These are phyloP conservation scores for Lacerta bilineata DNA, from an alignment of 2,797 vertebrate species.

Conservation along the genomic window DNA sequence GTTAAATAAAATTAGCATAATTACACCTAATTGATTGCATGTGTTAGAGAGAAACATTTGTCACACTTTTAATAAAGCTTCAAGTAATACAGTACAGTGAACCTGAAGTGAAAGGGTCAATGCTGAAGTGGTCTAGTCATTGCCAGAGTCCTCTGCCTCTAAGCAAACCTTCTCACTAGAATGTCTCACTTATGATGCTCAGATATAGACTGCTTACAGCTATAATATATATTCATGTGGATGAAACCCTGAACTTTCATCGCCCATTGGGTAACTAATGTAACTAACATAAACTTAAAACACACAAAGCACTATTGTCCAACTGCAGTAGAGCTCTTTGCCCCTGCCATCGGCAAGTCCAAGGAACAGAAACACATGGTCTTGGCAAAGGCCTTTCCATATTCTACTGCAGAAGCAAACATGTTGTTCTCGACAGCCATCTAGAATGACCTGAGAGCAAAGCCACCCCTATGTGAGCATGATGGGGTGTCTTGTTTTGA, in stretches of 20 bases:
- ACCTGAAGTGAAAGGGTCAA: constrained; percentile 9
- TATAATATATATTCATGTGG: not conserved
- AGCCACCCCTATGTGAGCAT: not conserved
- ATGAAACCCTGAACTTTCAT: not conserved
- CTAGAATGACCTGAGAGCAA: not conserved
- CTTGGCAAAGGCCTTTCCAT: not conserved
- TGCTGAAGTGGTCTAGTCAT: not conserved
- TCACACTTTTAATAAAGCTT: not conserved
- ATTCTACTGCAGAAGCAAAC: not conserved
- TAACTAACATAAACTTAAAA: not conserved
- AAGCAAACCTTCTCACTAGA: not conserved
- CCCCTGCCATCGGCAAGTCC: not conserved
- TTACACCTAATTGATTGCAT: not conserved
- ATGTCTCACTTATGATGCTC: not conserved
- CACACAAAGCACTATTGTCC: not conserved
- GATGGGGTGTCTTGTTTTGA: not conserved
- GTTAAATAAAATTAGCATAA: constrained; percentile 20
- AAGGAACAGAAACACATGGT: not conserved
- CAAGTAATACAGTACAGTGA: not conserved
- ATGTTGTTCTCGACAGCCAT: too few relatives aligned
- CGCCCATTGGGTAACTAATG: not conserved
- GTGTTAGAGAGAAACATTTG: constrained; percentile 14
- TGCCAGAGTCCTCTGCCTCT: not conserved
- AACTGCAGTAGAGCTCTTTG: not conserved
- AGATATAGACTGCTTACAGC: not conserved